These are phyloP conservation scores for Drosophila santomea DNA, from an alignment of 1,140 invertebrate species.

Conservation along the genomic window DNA sequence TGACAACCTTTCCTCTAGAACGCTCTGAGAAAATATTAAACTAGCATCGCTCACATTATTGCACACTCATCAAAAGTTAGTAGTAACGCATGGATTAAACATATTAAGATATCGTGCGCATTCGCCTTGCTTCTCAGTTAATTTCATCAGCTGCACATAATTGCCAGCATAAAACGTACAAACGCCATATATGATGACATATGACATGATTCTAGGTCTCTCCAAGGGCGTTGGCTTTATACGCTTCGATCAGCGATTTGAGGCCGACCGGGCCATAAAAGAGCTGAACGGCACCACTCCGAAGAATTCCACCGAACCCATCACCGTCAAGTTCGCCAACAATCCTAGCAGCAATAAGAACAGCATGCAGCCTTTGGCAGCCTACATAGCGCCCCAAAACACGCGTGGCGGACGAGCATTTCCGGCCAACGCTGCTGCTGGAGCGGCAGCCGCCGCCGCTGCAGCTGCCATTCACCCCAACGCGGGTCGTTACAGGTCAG, in stretches of 20 bases:
- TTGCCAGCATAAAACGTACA: background rate
- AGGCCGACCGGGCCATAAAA: constrained; percentile 98
- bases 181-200: background rate
- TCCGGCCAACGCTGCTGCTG: constrained; percentile 89
- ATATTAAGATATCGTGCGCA: background rate
- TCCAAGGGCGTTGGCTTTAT: constrained; percentile 99
- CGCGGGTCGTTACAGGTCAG: constrained; percentile 94
- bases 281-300: constrained; percentile 98
- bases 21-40: too few species aligned
- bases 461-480: constrained; percentile 92
- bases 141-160: constrained; percentile 1
- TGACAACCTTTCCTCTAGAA: too few species aligned
- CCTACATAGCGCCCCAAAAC: constrained; percentile 93
- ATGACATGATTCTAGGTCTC: constrained; percentile 88
- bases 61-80: background rate
- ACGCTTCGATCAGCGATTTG: constrained; percentile 98
- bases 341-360: constrained; percentile 98
- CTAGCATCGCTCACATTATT: background rate
- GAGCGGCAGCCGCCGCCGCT: constrained; percentile 86
- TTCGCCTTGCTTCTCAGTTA: background rate
- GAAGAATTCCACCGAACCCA: constrained; percentile 97
- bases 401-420: constrained; percentile 89
- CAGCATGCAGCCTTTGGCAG: constrained; percentile 95
- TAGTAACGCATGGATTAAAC: constrained; percentile 1
- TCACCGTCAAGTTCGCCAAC: constrained; percentile 99